These are phyloP conservation scores for Trichonephila clavata DNA, from an alignment of 1,140 invertebrate species.

Conservation along the genomic window DNA sequence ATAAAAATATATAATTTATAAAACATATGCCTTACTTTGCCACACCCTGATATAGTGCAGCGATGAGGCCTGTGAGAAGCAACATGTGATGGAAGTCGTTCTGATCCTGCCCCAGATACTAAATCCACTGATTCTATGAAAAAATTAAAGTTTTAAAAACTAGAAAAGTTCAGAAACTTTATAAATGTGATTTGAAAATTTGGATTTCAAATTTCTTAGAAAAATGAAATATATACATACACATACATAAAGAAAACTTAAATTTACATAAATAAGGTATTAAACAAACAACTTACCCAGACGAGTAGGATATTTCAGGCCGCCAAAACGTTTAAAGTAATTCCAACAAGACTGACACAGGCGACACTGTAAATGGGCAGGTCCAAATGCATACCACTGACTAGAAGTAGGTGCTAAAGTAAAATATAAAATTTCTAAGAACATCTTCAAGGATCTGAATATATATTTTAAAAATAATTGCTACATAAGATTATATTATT, in stretches of 20 bases:
- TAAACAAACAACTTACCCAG: conserved; percentile 80
- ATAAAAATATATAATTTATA: no score
- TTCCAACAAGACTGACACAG: conserved; percentile 96
- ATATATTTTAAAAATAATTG: no score
- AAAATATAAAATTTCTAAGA: neutral
- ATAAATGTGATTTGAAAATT: neutral
- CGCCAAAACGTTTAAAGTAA: conserved; percentile 99
- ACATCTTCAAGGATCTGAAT: no score
- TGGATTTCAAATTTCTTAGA: no score
- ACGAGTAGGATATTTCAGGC: conserved; percentile 87
- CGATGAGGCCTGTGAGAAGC: conserved; percentile 90
- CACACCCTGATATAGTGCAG: conserved; percentile 93
- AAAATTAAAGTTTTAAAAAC: neutral
- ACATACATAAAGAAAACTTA: neutral
- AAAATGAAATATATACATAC: neutral
- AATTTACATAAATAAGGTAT: neutral
- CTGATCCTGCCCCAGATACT: conserved; percentile 78
- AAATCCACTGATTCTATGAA: conserved; percentile 72
- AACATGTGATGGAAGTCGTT: conserved; percentile 81
- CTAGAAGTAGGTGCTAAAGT: conserved; percentile 85
- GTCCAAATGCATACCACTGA: conserved; percentile 98
- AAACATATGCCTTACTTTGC: conserved; percentile 84
- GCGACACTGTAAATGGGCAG: conserved; percentile 92
- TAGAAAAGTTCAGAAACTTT: neutral
- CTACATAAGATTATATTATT: no score